Conservation (phyloP, 2,113 vertebrate genomes). For the Pontoporia blainvillei region DNA sequence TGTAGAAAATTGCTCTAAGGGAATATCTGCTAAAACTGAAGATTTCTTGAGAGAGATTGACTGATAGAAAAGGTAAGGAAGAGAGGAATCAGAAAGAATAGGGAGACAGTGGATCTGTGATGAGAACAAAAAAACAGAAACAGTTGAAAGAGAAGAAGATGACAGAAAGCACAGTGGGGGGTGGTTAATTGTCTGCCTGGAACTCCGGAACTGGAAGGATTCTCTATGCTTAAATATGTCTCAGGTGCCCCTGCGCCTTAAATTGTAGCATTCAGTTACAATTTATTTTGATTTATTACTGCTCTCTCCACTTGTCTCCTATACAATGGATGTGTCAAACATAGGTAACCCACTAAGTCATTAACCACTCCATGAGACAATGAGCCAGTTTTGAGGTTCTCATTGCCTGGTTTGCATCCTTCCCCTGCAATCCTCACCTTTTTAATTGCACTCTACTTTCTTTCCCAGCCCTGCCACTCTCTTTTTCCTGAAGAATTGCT, state of each 20-base stretch:
- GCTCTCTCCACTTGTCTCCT: background rate
- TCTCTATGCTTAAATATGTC: background rate
- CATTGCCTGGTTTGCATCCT: background rate
- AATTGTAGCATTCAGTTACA: background rate
- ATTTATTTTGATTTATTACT: slow-evolving; percentile 12
- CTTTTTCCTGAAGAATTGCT: background rate
- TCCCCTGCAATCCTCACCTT: background rate
- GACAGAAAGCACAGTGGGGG: background rate
- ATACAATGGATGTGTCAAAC: background rate
- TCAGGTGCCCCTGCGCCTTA: background rate
- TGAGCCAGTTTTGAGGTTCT: background rate
- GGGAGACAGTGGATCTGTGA: background rate
- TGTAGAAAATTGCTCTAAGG: background rate
- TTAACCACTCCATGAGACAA: background rate
- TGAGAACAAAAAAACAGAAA: background rate
- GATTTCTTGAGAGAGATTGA: background rate
- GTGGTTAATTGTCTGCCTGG: background rate
- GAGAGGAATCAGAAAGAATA: background rate
- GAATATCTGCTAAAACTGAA: background rate
- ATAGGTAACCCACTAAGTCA: background rate
- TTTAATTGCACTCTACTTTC: background rate
- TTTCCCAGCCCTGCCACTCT: background rate
- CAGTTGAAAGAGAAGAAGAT: background rate
- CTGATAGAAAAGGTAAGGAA: too few species aligned
- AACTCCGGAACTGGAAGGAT: background rate